These are phyloP conservation scores for Mus pahari DNA, from an alignment of 2,113 vertebrate species.

Conservation along the genomic window DNA sequence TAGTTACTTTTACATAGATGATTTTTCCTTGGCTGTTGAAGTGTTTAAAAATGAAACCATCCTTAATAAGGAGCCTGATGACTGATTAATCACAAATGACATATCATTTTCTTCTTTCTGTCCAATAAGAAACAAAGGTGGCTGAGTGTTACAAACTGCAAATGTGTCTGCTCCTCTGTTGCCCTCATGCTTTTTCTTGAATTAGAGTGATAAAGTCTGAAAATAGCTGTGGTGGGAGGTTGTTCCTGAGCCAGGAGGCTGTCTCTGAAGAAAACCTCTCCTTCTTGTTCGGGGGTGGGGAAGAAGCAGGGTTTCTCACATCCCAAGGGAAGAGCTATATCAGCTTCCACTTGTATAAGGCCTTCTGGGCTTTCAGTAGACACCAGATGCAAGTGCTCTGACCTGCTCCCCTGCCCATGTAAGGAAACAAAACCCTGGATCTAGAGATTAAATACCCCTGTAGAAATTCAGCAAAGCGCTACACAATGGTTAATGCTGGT, in stretches of 20 bases:
- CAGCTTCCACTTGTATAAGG: not conserved
- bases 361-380: not conserved
- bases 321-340: not conserved
- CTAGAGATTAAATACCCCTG: not conserved
- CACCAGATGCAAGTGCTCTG: not conserved
- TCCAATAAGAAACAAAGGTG: slow-evolving; percentile 26
- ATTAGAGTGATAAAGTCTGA: not conserved
- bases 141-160: slow-evolving; percentile 10
- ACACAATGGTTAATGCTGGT: not conserved
- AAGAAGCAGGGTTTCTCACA: not conserved
- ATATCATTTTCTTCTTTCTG: slow-evolving; percentile 10
- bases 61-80: slow-evolving; percentile 44
- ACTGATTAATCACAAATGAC: slow-evolving; percentile 9
- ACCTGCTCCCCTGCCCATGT: not conserved
- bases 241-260: slow-evolving; percentile 39
- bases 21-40: not conserved
- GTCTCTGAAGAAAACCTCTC: slow-evolving; percentile 26
- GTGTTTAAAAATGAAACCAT: slow-evolving; percentile 34
- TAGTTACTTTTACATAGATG: not conserved
- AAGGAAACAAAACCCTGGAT: not conserved
- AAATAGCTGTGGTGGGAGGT: slow-evolving; percentile 33
- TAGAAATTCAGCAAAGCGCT: not conserved
- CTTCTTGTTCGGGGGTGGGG: not conserved
- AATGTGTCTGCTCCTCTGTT: slow-evolving; percentile 2
- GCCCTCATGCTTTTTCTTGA: slow-evolving; percentile 23